phyloP scores from a whole-genome alignment of 1,140 invertebrate species.

The Lamellibrachia luymesi region DNA sequence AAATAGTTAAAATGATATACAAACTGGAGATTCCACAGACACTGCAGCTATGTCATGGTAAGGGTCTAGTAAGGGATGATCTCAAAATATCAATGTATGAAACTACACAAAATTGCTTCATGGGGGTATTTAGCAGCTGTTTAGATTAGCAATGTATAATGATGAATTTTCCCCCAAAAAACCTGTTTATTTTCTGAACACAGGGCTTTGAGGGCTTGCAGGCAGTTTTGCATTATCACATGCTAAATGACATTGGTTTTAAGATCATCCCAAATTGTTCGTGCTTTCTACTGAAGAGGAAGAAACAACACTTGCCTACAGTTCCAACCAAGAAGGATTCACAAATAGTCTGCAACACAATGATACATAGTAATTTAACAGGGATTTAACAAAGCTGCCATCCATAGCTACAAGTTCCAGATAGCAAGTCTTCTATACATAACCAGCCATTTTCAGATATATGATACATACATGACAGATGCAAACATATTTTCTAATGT shows the following conservation, averaged over 20 bases:
- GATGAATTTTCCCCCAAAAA: not conserved
- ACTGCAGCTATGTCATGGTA: not conserved
- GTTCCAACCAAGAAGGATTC: constrained; percentile 13
- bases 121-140: not conserved
- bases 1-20: too few species aligned
- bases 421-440: too few species aligned
- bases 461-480: too few species aligned
- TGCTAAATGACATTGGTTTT: not conserved
- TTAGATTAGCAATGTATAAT: not conserved
- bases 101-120: not conserved
- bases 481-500: too few species aligned
- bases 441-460: too few species aligned
- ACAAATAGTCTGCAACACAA: constrained; percentile 2
- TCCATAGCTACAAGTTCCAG: too few species aligned
- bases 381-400: not conserved
- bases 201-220: too few species aligned
- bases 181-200: too few species aligned
- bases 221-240: not conserved
- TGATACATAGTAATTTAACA: not conserved
- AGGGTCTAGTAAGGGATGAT: too few species aligned
- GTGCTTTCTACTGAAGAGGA: not conserved
- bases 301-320: not conserved
- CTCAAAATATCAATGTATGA: too few species aligned
- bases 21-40: not conserved
- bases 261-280: not conserved